Percentiles rank a stretch among this genome's conserved stretches.
phyloP scores from a whole-genome alignment of 1,140 invertebrate genomes.

The Cyclargus thomasi region DNA sequence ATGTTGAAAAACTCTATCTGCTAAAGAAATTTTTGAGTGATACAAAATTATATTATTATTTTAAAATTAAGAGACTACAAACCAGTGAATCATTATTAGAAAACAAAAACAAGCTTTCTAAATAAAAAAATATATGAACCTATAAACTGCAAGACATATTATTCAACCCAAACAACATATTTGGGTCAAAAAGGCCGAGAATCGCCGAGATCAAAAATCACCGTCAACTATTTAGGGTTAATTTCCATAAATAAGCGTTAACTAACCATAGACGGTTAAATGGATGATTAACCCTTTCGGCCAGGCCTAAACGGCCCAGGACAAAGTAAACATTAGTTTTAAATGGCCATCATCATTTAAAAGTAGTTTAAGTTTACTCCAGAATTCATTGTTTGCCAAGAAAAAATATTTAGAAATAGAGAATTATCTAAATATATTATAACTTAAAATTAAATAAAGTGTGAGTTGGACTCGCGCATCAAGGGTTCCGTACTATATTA shows the following conservation, averaged over 20 bases:
- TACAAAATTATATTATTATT: background rate
- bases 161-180: background rate
- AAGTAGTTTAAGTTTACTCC: conserved; percentile 4
- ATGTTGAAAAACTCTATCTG: no score
- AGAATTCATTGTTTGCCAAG: background rate
- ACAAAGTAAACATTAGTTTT: conserved; percentile 14
- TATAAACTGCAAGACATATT: background rate
- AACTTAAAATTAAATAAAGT: no score
- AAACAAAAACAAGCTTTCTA: background rate
- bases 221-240: conserved; percentile 7
- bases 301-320: background rate
- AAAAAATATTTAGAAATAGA: no score
- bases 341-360: conserved; percentile 5
- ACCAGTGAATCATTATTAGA: background rate
- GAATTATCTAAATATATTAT: no score
- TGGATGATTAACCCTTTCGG: conserved; percentile 11
- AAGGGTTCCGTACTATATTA: no score
- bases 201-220: background rate
- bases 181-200: conserved; percentile 6
- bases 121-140: background rate
- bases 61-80: background rate
- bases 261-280: conserved; percentile 14
- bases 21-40: no score
- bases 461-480: no score
- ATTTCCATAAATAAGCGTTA: conserved; percentile 14